Base-by-base conservation (phyloP, 2,888 invertebrate species). In the Apodemia mormo region DNA sequence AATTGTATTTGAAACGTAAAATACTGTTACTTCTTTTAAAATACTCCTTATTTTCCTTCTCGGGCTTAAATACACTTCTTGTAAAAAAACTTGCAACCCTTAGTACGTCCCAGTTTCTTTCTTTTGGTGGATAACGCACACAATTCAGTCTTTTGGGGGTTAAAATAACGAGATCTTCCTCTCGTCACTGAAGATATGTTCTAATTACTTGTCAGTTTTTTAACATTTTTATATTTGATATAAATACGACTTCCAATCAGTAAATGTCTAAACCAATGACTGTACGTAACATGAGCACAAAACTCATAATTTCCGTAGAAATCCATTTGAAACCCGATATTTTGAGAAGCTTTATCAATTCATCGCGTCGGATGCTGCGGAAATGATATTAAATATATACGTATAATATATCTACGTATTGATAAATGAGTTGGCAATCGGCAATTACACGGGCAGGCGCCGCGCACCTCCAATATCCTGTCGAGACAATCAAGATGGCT, bases 401-500 rank as follows among this genome's bases (percentile, higher is more conserved):
- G 40, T 49, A 58, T 65, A 69, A 10, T 64, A 8, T n/a, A 30
- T 54, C 58, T 71, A 64, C 52, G 68, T 69, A 69, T 70, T 68
- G 68, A 79, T 79, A 80, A 80, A 82, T 79, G 82, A 80, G 72
- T 81, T 81, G 82, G 84, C 58, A 85, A 86, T 84, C 83, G 76
- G 78, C 82, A 86, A 85, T 87, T 84, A 87, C 79, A 81, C 77
- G 72, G 74, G 72, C 75, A 76, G 71, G 71, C 74, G 76, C 78
- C 75, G 73, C 73, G 76, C 76, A 78, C 79, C 76, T 76, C 79
- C 81, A 81, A 83, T 82, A 83, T 83, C 81, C 82, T 79, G 85
- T 76, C 77, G 80, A 80, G 77, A 86, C 86, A 89, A 89, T 87
- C 90, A 88, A 90, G 86, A 88, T 90, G 88, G 89, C 85, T 76